Conservation (phyloP, 2,113 vertebrate genomes). For the Corvus cornix region DNA sequence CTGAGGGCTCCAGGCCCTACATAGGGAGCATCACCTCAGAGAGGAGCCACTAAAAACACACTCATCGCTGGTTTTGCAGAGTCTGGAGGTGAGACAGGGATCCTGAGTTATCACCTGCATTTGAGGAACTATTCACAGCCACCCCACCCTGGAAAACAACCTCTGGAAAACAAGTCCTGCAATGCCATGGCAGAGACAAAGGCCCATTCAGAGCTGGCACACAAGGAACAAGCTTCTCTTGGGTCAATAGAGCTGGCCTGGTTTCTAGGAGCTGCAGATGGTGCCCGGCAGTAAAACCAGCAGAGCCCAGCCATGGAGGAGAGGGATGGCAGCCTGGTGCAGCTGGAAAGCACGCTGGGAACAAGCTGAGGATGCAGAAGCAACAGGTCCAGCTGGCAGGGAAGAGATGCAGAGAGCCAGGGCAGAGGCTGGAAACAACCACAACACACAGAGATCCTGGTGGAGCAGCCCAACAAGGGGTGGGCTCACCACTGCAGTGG, state of each 20-base stretch:
- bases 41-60: not conserved
- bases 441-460: not conserved
- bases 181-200: not conserved
- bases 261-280: slow-evolving; percentile 36
- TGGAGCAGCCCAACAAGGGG: not conserved
- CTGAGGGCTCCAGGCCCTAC: not conserved
- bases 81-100: not conserved
- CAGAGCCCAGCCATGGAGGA: not conserved
- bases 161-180: not conserved
- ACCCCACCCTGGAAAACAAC: not conserved
- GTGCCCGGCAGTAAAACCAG: not conserved
- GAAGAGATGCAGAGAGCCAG: not conserved
- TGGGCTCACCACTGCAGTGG: not conserved
- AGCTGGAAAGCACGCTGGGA: not conserved
- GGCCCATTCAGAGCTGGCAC: not conserved
- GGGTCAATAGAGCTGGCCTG: slow-evolving; percentile 19
- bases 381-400: not conserved
- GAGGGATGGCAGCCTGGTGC: not conserved
- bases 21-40: not conserved
- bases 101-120: not conserved
- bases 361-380: not conserved
- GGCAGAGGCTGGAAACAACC: not conserved
- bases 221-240: not conserved
- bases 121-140: not conserved
- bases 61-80: not conserved